A percentile compares a stretch with the other conserved stretches of the same genome.
Evolutionary conservation across 2,888 invertebrate genomes (phyloP).

Genomic region (Apocheima hispidaria): DNA sequence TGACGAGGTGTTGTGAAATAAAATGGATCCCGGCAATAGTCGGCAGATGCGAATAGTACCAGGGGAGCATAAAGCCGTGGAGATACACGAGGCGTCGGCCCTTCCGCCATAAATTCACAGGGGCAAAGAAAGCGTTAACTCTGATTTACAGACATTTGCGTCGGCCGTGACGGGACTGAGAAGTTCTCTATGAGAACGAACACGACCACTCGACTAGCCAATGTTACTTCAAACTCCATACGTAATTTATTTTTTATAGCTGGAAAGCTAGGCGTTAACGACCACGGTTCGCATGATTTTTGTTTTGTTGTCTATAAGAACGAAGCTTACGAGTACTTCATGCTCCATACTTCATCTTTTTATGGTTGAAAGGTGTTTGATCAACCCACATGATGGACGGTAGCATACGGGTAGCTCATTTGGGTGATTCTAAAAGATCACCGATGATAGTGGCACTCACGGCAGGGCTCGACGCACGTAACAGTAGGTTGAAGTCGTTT

Average conservation of each 20-base stretch:
- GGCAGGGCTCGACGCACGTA: no score
- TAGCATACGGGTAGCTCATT: no score
- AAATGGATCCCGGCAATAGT: slow-evolving; percentile 47
- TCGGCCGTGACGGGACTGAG: slow-evolving; percentile 59
- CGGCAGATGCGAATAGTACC: slow-evolving; percentile 55
- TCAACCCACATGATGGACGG: no score
- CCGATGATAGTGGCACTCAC: no score
- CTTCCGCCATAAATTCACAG: slow-evolving; percentile 70
- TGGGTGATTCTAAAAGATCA: no score
- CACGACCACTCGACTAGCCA: slow-evolving; percentile 42
- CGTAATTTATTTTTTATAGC: slow-evolving; percentile 19
- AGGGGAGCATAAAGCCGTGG: slow-evolving; percentile 60
- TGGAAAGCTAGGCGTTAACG: not conserved
- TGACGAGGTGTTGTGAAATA: slow-evolving; percentile 41
- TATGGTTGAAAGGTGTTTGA: not conserved
- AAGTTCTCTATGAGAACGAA: slow-evolving; percentile 24
- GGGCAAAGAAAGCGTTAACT: slow-evolving; percentile 76
- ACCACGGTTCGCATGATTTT: no score
- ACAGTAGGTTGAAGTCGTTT: no score
- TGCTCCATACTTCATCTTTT: slow-evolving; percentile 24
- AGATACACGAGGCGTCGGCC: slow-evolving; percentile 65
- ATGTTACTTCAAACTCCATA: slow-evolving; percentile 34
- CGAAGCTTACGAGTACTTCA: no score
- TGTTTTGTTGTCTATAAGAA: no score
- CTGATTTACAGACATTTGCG: slow-evolving; percentile 75